Evolutionary conservation across 1,140 invertebrate genomes (phyloP).

Genomic region (Episyrphus balteatus): DNA sequence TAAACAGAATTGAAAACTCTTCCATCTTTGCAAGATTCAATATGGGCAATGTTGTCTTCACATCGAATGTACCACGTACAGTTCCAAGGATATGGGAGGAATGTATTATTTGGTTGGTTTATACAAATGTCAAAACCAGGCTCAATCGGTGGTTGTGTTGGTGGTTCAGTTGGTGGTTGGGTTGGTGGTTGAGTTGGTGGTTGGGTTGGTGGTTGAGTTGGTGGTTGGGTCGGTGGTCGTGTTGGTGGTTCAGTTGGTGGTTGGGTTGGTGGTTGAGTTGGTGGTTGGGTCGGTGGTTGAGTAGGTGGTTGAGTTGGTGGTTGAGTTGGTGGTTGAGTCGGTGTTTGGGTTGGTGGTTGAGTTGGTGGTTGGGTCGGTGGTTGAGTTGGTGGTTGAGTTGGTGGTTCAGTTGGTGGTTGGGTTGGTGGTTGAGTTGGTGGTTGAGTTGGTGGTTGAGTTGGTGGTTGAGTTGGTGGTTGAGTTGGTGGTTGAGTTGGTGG

Average conservation of each 20-base stretch:
- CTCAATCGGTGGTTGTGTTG: too few relatives aligned
- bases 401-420: neutral
- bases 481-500: neutral
- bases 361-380: too few relatives aligned
- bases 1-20: too few relatives aligned
- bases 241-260: too few relatives aligned
- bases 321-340: neutral
- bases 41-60: neutral
- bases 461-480: neutral
- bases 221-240: too few relatives aligned
- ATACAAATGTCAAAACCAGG: constrained; percentile 14
- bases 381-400: neutral
- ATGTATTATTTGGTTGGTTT: constrained; percentile 8
- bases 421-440: neutral
- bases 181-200: constrained; percentile 15
- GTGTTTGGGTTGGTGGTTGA: too few relatives aligned
- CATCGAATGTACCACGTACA: constrained; percentile 24
- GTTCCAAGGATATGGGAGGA: constrained; percentile 22
- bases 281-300: neutral
- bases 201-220: too few relatives aligned
- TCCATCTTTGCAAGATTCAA: too few relatives aligned
- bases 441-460: neutral
- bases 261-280: neutral
- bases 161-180: constrained; percentile 14
- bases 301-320: neutral